phyloP scores from a whole-genome alignment of 1,140 invertebrate genomes.

The Drosophila sproati region DNA sequence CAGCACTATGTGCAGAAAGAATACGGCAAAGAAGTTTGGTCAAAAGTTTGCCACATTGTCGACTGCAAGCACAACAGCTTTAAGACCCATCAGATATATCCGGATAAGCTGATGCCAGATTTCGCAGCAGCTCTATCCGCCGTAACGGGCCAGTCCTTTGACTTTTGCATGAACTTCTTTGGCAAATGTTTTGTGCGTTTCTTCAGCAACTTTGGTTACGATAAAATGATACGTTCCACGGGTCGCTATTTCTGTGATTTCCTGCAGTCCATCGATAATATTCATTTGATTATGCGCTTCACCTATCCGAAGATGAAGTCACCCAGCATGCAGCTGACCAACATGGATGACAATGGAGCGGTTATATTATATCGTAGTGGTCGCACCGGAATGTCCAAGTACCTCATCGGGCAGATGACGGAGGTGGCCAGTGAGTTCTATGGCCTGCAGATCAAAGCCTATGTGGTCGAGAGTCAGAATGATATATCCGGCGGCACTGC shows the following conservation, averaged over 20 bases:
- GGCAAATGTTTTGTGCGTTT: constrained; percentile 94
- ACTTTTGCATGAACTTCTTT: constrained; percentile 93
- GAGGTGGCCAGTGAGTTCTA: constrained; percentile 93
- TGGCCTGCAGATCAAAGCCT: constrained; percentile 89
- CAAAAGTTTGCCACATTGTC: constrained; percentile 89
- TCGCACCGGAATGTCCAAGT: constrained; percentile 92
- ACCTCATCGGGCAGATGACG: constrained; percentile 93
- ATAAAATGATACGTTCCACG: constrained; percentile 92
- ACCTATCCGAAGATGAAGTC: constrained; percentile 96
- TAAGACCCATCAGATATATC: constrained; percentile 92
- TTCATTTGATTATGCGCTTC: constrained; percentile 94
- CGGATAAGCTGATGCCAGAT: constrained; percentile 91
- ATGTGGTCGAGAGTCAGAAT: constrained; percentile 88
- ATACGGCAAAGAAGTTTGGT: constrained; percentile 93
- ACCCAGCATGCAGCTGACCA: constrained; percentile 94
- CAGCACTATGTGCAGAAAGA: constrained; percentile 92
- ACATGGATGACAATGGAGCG: constrained; percentile 91
- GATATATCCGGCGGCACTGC: constrained; percentile 82
- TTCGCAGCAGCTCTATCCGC: constrained; percentile 88
- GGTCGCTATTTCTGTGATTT: constrained; percentile 95
- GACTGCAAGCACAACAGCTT: constrained; percentile 90
- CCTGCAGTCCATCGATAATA: constrained; percentile 94
- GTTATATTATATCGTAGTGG: constrained; percentile 92
- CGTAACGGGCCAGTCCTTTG: constrained; percentile 85
- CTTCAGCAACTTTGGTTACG: constrained; percentile 94